Percentiles rank a stretch among this genome's conserved stretches.
phyloP scores from a whole-genome alignment of 1,140 invertebrate genomes.

The Microplitis demolitor region DNA sequence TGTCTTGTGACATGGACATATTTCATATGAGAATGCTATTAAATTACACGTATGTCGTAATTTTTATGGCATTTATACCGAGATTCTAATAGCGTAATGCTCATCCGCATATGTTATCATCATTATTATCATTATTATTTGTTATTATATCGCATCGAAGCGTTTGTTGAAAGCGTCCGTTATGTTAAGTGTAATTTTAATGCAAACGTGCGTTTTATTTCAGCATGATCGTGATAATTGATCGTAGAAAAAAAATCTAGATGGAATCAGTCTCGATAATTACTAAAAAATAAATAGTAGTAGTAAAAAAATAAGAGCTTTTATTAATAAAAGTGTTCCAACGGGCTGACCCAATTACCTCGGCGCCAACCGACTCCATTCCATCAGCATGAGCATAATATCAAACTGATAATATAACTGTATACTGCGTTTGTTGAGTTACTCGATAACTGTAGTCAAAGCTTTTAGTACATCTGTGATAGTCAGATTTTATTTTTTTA shows the following conservation, averaged over 20 bases:
- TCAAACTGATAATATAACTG: background rate
- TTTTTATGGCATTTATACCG: too few species aligned
- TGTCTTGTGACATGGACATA: too few species aligned
- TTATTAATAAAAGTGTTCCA: conserved; percentile 21
- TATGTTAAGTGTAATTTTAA: conserved; percentile 1
- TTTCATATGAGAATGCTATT: too few species aligned
- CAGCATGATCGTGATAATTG: conserved; percentile 11
- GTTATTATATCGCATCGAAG: background rate
- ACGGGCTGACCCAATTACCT: conserved; percentile 20
- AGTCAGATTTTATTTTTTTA: background rate
- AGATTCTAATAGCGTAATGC: too few species aligned
- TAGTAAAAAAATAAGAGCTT: background rate
- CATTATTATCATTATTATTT: background rate
- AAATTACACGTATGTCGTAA: too few species aligned
- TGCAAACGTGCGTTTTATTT: background rate
- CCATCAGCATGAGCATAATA: background rate
- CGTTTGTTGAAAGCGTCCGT: conserved; percentile 2
- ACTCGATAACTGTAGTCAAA: conserved; percentile 52
- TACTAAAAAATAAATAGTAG: background rate
- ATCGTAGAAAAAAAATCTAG: conserved; percentile 2
- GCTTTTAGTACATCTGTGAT: conserved; percentile 34
- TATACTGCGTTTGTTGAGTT: conserved; percentile 19
- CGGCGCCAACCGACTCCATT: too few species aligned
- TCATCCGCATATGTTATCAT: too few species aligned
- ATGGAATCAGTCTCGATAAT: background rate